phyloP scores from a whole-genome alignment of 2,888 invertebrate species.

The Trisateles emortualis region DNA sequence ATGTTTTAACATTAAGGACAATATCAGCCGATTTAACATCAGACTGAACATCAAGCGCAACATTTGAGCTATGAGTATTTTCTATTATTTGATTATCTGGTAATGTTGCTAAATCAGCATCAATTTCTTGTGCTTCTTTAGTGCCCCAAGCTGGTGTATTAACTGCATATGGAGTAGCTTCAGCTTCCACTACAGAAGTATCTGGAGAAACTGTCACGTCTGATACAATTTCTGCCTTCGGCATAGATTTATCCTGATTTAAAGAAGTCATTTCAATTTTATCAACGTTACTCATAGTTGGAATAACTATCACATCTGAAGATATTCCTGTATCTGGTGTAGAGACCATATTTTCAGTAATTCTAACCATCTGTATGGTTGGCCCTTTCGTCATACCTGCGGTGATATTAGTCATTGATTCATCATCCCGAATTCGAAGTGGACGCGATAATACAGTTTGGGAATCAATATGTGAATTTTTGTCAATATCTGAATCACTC shows the following conservation, averaged over 20 bases:
- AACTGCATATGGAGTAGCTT: not conserved
- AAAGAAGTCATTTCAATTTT: not conserved
- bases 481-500: constrained; percentile 15
- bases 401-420: not conserved
- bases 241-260: not conserved
- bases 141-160: not conserved
- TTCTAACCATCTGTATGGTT: too few relatives aligned
- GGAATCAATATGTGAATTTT: constrained; percentile 1
- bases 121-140: constrained; percentile 4
- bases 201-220: not conserved
- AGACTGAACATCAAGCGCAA: not conserved
- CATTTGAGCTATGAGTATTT: too few relatives aligned
- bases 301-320: not conserved
- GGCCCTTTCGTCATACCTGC: not conserved
- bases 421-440: constrained; percentile 30
- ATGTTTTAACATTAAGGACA: not conserved
- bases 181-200: not conserved
- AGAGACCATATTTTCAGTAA: too few relatives aligned
- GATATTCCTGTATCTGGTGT: not conserved
- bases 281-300: not conserved
- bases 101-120: constrained; percentile 7
- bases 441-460: constrained; percentile 13
- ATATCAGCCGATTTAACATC: not conserved
- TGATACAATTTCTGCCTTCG: not conserved
- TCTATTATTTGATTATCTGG: not conserved